Base-by-base conservation (phyloP, 1,140 invertebrate genomes). In the Pinna nobilis region DNA sequence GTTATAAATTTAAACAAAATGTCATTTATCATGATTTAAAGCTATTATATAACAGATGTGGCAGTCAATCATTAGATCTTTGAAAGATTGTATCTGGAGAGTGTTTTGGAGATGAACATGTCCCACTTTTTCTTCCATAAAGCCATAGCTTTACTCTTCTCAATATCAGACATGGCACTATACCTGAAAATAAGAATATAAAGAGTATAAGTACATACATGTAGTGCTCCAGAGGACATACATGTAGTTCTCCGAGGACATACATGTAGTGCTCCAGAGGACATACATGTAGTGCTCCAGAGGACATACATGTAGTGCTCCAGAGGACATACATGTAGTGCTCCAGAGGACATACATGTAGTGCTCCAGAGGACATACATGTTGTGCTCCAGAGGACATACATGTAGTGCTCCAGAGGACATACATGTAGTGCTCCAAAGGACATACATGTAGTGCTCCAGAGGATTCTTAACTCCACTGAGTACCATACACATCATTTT, bases 61-160 rank as follows among this genome's bases (percentile, higher is more conserved):
- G n/a, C n/a, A n/a, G n/a, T n/a, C n/a, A n/a, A n/a, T n/a, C n/a
- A n/a, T n/a, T n/a, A n/a, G n/a, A n/a, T n/a, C n/a, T n/a, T n/a
- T 59, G 55, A 59, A 2, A 35, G 55, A n/a, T 59, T 59, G 55
- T n/a, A 13, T 25, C 37, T 30, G 28, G 33, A 23, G 20, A 69
- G 37, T 32, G 61, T 69, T 6, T 71, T 44, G n/a, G 80, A 47
- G 35, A 87, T 78, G 57, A 86, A 86, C 13, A 11, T 41, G 39
- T 81, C 57, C 86, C 86, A 87, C 53, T 79, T 83, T 25, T 32
- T 37, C 23, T 74, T 23, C 85, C 85, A 87, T 13, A 69, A 6
- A 23, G 64, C 39, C 11, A 80, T 60, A 13, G 83, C 82, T 6
- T 51, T 37, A 1, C 13, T 44, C 66, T 84, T 86, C 47, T 86